Evolutionary conservation across 2,113 vertebrate genomes (phyloP), one percentile per base, ranked within the genome.

Genomic region (Suncus etruscus): DNA sequence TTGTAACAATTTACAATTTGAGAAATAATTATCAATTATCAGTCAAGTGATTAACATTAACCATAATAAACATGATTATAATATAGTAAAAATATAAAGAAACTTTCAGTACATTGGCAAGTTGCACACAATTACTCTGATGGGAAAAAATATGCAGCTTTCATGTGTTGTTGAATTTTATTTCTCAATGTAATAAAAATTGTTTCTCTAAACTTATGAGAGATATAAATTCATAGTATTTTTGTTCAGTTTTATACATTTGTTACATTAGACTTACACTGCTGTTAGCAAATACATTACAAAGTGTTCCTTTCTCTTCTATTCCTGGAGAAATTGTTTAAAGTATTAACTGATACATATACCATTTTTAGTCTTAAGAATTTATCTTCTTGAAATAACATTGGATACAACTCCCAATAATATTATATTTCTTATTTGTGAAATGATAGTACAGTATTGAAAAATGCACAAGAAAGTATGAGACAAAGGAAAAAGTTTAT

Each of bases 11-110:
- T 72, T 76, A 65, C 86, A 94, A 79, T 80, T 87, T 87, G 73
- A 79, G 68, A 90, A 86, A 73, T 91, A 87, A 29, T 89, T 83
- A 87, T 91, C 31, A 83, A 11, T 54, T 90, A 81, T 87, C 22
- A 83, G 32, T 72, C 47, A 94, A 90, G 72, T 73, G 58, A 48
- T 82, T 68, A 88, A 83, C 63, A 65, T 29, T 89, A 48, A 48
- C 61, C 39, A 73, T 65, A 70, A 65, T 65, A 87, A 15, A 77
- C 15, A 61, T 85, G 20, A 58, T 85, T 85, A 81, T 89, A 88
- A 3, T 51, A 47, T 83, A 48, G 65, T 77, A 82, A 81, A 92
- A 92, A 63, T 65, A 9, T 39, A 86, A 61, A 68, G 82, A 82
- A 92, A 86, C 54, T 77, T 92, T 76, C 11, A 79, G 48, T 6